Conservation (phyloP, 1,140 invertebrate species). For the Leptopilina clavipes region DNA sequence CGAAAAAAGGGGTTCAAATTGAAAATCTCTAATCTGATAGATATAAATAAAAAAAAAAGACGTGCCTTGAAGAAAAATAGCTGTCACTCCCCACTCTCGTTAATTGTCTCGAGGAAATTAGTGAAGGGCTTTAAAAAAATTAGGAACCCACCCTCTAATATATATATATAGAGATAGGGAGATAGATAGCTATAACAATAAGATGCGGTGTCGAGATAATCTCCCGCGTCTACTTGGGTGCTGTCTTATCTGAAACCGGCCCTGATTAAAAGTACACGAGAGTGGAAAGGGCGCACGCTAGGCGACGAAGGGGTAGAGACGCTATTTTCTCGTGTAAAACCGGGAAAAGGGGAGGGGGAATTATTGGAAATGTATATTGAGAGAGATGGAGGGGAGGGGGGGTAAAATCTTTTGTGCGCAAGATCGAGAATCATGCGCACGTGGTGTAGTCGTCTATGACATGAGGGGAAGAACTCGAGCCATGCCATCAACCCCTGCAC, state of each 20-base stretch:
- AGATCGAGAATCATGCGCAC: conserved; percentile 31
- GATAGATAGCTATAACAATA: neutral
- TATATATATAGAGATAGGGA: too few relatives aligned
- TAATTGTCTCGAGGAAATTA: conserved; percentile 22
- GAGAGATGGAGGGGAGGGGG: neutral
- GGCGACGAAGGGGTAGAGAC: conserved; percentile 2
- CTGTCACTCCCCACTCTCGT: conserved; percentile 8
- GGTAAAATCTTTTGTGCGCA: conserved; percentile 19
- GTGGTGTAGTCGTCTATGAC: conserved; percentile 29
- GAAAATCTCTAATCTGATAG: neutral
- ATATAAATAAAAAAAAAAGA: neutral
- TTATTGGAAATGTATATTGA: neutral
- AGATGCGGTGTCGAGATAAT: conserved; percentile 32
- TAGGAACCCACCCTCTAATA: conserved; percentile 3
- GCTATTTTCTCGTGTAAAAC: neutral
- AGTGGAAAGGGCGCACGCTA: neutral
- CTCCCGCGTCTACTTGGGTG: conserved; percentile 1
- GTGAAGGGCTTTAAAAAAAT: conserved; percentile 26
- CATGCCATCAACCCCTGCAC: conserved; percentile 32
- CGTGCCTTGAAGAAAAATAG: conserved; percentile 21
- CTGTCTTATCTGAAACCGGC: conserved; percentile 29
- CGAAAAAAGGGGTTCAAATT: conserved; percentile 5
- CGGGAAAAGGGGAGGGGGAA: neutral
- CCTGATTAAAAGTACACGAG: conserved; percentile 31
- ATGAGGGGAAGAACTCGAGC: conserved; percentile 3